Evolutionary conservation across 2,888 invertebrate genomes (phyloP).

Genomic region (Cephus spinipes): DNA sequence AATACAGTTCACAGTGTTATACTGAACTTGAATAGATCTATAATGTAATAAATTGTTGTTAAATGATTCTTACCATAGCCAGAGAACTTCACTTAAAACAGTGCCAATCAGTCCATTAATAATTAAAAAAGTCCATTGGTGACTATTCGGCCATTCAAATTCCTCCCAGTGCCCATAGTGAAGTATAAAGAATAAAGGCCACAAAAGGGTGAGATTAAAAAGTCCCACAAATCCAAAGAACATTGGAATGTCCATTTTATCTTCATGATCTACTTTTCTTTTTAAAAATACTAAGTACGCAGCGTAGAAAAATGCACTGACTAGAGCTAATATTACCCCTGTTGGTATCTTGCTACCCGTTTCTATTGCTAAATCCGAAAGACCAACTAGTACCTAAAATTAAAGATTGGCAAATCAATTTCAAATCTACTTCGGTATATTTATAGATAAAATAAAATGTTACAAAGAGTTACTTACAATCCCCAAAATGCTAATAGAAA

Average conservation of each 20-base stretch:
- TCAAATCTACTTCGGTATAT: neutral
- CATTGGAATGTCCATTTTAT: slow-evolving; percentile 93
- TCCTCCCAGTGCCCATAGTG: slow-evolving; percentile 85
- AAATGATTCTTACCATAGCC: slow-evolving; percentile 81
- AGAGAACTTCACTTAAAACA: slow-evolving; percentile 89
- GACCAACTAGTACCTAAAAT: slow-evolving; percentile 79
- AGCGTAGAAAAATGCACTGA: slow-evolving; percentile 91
- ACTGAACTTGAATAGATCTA: slow-evolving; percentile 7
- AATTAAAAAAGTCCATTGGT: slow-evolving; percentile 83
- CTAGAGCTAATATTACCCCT: slow-evolving; percentile 84
- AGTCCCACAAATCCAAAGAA: slow-evolving; percentile 97
- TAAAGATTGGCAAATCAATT: slow-evolving; percentile 8
- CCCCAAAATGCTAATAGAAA: slow-evolving; percentile 81
- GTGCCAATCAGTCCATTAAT: slow-evolving; percentile 92
- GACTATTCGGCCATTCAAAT: slow-evolving; percentile 86
- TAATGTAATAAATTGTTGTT: neutral
- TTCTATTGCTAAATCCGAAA: slow-evolving; percentile 78
- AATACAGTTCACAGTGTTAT: slow-evolving; percentile 35
- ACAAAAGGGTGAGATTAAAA: slow-evolving; percentile 86
- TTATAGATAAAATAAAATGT: neutral
- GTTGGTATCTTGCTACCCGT: slow-evolving; percentile 74
- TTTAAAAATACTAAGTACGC: slow-evolving; percentile 89
- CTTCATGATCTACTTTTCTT: slow-evolving; percentile 89
- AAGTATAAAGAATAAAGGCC: slow-evolving; percentile 90
- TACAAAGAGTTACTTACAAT: slow-evolving; percentile 72